Conservation (phyloP, 2,113 vertebrate species). For the Callopanchax toddi region DNA sequence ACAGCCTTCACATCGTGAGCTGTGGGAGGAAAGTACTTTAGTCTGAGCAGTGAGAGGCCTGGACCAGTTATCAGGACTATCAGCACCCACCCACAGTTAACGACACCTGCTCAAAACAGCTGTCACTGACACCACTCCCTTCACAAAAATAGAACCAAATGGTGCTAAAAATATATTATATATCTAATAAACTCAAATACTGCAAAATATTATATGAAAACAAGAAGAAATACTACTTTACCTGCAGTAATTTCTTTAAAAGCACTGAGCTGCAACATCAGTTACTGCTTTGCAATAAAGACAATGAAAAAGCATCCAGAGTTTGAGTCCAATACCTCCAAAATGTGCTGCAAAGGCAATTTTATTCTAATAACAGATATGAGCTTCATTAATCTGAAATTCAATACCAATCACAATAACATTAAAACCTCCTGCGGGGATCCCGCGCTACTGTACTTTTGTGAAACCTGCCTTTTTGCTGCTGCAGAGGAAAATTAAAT, state of each 20-base stretch:
- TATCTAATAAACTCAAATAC: neutral
- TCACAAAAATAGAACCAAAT: constrained; percentile 7
- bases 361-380: constrained; percentile 46
- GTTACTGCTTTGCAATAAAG: constrained; percentile 35
- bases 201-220: neutral
- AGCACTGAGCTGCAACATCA: constrained; percentile 11
- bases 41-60: constrained; percentile 22
- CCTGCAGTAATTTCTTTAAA: constrained; percentile 20
- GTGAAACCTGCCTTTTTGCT: constrained; percentile 36
- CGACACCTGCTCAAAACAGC: constrained; percentile 47
- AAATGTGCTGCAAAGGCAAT: constrained; percentile 61
- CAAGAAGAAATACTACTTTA: neutral
- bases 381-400: constrained; percentile 67
- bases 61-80: constrained; percentile 29
- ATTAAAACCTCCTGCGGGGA: constrained; percentile 44
- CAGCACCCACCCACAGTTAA: constrained; percentile 21
- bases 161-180: neutral
- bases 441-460: constrained; percentile 17
- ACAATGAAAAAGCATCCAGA: constrained; percentile 42
- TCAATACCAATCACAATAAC: constrained; percentile 58
- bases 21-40: constrained; percentile 25
- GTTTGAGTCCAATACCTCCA: constrained; percentile 33
- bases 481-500: constrained; percentile 36
- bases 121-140: constrained; percentile 20
- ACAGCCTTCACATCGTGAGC: neutral